Conservation (phyloP, 2,797 vertebrate genomes). For the Anabas testudineus region DNA sequence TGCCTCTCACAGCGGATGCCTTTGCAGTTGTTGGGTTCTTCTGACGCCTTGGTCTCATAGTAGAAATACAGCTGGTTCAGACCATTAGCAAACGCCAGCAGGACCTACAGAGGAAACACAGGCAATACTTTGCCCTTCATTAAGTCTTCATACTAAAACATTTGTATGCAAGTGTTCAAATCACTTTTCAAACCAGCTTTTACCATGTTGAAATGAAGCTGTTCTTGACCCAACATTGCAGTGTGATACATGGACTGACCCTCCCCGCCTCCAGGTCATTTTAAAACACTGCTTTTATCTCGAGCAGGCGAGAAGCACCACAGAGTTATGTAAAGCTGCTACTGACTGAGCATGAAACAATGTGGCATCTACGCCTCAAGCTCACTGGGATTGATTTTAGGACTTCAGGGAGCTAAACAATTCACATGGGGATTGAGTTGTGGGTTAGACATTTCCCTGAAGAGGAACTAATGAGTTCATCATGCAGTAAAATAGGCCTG, state of each 20-base stretch:
- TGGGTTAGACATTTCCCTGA: constrained; percentile 34
- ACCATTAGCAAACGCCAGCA: constrained; percentile 96
- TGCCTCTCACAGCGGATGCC: constrained; percentile 98
- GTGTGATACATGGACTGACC: constrained; percentile 12
- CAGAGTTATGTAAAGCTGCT: constrained; percentile 25
- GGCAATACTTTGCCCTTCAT: not conserved
- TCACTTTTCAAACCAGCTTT: not conserved
- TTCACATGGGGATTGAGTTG: constrained; percentile 40
- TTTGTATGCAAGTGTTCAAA: not conserved
- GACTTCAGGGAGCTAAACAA: constrained; percentile 35
- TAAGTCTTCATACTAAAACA: not conserved
- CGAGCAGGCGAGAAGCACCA: constrained; percentile 12
- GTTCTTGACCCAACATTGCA: not conserved
- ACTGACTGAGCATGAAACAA: constrained; percentile 9
- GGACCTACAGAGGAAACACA: constrained; percentile 71
- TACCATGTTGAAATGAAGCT: not conserved
- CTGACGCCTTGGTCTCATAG: constrained; percentile 96
- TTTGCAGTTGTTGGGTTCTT: constrained; percentile 97
- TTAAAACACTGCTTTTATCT: constrained; percentile 16
- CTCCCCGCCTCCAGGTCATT: constrained; percentile 1
- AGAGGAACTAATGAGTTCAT: constrained; percentile 44
- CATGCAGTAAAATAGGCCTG: constrained; percentile 29
- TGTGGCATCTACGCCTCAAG: constrained; percentile 3
- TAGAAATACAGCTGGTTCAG: constrained; percentile 99
- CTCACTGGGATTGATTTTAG: constrained; percentile 37